Evolutionary conservation across 2,888 invertebrate species (phyloP).

Genomic region (Andrena fulva): DNA sequence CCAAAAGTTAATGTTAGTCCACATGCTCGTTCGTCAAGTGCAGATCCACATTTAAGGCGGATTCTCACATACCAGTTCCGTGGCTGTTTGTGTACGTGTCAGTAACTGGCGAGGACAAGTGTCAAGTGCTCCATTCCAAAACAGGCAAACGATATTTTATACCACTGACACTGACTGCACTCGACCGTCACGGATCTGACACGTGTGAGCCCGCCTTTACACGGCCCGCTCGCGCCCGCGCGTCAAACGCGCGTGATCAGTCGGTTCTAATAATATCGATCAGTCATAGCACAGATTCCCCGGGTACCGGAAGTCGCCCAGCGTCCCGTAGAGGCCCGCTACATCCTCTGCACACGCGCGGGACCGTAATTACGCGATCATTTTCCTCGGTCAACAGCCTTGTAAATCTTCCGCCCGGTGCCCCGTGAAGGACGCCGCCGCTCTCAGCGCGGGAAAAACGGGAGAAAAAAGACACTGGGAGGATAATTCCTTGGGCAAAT

Average conservation of each 20-base stretch:
- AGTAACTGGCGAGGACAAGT: too few species aligned
- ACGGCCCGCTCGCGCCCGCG: background rate
- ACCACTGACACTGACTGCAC: too few species aligned
- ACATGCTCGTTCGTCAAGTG: too few species aligned
- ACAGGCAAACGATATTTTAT: too few species aligned
- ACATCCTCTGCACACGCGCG: constrained; percentile 62
- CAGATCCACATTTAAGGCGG: too few species aligned
- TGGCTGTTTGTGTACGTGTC: too few species aligned
- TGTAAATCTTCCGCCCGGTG: constrained; percentile 68
- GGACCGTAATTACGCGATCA: constrained; percentile 69
- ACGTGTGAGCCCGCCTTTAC: too few species aligned
- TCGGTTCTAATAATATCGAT: constrained; percentile 44
- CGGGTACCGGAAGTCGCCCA: constrained; percentile 63
- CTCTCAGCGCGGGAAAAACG: constrained; percentile 23
- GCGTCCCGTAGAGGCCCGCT: constrained; percentile 60
- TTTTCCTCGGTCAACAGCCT: constrained; percentile 72
- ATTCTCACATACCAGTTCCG: too few species aligned
- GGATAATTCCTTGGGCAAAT: constrained; percentile 59
- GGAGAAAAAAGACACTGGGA: constrained; percentile 38
- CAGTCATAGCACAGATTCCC: constrained; percentile 51
- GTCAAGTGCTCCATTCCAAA: too few species aligned
- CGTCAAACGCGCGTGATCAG: background rate
- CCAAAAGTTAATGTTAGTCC: too few species aligned
- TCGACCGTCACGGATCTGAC: too few species aligned
- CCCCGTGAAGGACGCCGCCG: constrained; percentile 56